phyloP scores from a whole-genome alignment of 2,797 vertebrate species.

The Hylomyscus alleni region DNA sequence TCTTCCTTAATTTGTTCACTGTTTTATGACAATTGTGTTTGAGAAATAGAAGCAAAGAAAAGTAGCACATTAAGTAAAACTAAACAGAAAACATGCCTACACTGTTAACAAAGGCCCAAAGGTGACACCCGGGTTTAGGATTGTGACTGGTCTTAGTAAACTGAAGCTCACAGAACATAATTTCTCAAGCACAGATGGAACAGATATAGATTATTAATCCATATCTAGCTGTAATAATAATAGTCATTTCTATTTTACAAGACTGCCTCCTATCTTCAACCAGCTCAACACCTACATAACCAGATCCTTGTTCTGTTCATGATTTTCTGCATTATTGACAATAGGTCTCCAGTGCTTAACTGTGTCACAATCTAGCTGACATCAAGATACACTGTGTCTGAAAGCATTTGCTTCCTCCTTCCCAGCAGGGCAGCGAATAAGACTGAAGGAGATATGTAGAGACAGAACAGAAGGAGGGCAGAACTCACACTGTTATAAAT shows the following conservation, averaged over 20 bases:
- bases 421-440: background rate
- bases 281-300: background rate
- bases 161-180: background rate
- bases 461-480: background rate
- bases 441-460: background rate
- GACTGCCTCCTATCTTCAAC: background rate
- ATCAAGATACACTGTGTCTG: background rate
- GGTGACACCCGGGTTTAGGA: background rate
- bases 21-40: background rate
- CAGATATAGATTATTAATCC: background rate
- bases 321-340: conserved; percentile 5
- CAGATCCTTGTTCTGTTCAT: background rate
- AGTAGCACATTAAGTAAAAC: background rate
- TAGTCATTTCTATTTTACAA: background rate
- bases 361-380: background rate
- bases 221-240: background rate
- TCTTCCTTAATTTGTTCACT: background rate
- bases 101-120: background rate
- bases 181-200: background rate
- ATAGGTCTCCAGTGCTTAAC: background rate
- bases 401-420: background rate
- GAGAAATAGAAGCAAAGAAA: background rate
- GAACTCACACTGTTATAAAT: background rate
- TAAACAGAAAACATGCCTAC: background rate
- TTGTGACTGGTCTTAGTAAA: background rate